Evolutionary conservation across 2,888 invertebrate genomes (phyloP).

Genomic region (Apodemia mormo): DNA sequence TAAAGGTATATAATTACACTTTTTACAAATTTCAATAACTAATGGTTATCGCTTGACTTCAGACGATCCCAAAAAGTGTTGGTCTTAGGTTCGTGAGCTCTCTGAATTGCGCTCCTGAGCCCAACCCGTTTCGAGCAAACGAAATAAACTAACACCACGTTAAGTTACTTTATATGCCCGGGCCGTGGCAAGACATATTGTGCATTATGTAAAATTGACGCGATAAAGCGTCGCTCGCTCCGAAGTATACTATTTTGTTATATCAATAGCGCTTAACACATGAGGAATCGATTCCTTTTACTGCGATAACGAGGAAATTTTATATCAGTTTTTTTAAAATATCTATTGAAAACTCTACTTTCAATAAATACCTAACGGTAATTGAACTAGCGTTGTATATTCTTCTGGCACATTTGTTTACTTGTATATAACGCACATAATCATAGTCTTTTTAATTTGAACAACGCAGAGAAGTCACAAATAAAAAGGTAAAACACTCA

Average conservation of each 20-base stretch:
- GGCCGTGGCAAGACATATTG: constrained; percentile 37
- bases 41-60: background rate
- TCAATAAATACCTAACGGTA: too few relatives aligned
- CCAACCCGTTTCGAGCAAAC: constrained; percentile 65
- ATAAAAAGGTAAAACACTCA: too few relatives aligned
- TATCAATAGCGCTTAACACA: constrained; percentile 16
- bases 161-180: constrained; percentile 48
- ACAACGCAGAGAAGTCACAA: too few relatives aligned
- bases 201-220: constrained; percentile 44
- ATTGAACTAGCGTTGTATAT: too few relatives aligned
- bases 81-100: constrained; percentile 37
- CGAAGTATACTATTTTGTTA: constrained; percentile 22
- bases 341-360: too few relatives aligned
- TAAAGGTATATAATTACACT: too few relatives aligned
- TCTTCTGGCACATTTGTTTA: too few relatives aligned
- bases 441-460: too few relatives aligned
- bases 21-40: background rate
- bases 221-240: constrained; percentile 38
- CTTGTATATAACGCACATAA: too few relatives aligned
- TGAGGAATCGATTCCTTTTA: background rate
- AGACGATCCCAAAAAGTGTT: background rate
- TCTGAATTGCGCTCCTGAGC: constrained; percentile 39
- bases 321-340: background rate
- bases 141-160: constrained; percentile 66
- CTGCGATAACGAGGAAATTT: background rate